Percentiles rank a stretch among this genome's conserved stretches.
Conservation (phyloP, 2,888 invertebrate genomes). For the Helobdella robusta region DNA sequence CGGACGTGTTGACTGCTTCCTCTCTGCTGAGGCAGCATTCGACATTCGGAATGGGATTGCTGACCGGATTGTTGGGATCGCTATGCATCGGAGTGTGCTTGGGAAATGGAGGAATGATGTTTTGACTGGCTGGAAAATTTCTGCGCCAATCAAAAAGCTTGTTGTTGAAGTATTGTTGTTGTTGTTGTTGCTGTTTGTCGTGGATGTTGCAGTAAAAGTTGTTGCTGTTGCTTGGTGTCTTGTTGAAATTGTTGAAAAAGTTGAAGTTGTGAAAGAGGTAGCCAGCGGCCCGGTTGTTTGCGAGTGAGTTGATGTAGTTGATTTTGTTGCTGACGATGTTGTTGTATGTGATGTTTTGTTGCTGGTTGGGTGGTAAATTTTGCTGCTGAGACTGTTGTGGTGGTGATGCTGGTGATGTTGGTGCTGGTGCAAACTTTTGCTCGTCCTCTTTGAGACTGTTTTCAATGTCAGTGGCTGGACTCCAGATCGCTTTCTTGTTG, state of each 20-base stretch:
- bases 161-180: background rate
- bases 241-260: background rate
- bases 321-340: background rate
- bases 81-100: too few species aligned
- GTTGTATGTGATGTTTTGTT: background rate
- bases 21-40: background rate
- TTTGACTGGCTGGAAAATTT: background rate
- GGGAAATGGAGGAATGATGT: constrained; percentile 1
- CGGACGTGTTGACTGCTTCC: background rate
- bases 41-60: background rate
- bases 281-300: background rate
- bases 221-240: background rate
- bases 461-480: constrained; percentile 14
- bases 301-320: background rate
- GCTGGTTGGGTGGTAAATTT: background rate
- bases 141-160: background rate
- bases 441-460: background rate
- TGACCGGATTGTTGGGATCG: background rate
- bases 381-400: background rate
- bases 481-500: constrained; percentile 8
- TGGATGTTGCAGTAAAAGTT: background rate
- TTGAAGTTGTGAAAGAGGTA: background rate
- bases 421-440: background rate
- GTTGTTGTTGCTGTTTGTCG: background rate
- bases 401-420: background rate